Percentiles rank a stretch among this genome's conserved stretches.
phyloP scores from a whole-genome alignment of 2,113 vertebrate genomes.

The Paracanthobrama guichenoti region DNA sequence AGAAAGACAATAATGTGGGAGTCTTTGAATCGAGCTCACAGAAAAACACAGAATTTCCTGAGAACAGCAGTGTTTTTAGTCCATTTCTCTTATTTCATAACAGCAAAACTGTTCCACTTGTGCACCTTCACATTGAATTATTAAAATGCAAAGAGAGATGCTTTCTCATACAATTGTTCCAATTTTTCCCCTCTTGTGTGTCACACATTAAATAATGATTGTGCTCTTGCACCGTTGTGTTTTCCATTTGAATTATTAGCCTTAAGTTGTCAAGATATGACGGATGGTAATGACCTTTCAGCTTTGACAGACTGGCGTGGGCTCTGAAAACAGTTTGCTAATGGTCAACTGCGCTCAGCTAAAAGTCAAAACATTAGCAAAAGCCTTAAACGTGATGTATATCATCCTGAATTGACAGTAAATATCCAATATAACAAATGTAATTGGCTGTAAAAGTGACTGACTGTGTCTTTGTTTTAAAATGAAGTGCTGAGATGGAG shows the following conservation, averaged over 20 bases:
- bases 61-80: background rate
- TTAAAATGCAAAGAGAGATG: background rate
- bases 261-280: background rate
- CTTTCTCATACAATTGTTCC: background rate
- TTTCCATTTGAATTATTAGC: background rate
- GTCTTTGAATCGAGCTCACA: background rate
- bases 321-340: conserved; percentile 15
- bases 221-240: background rate
- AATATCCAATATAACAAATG: conserved; percentile 33
- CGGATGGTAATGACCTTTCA: background rate
- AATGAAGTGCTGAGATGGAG: conserved; percentile 24
- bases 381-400: background rate
- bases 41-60: background rate
- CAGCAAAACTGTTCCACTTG: background rate
- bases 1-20: conserved; percentile 8
- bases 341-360: conserved; percentile 27
- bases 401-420: conserved; percentile 26
- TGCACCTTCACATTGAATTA: conserved; percentile 1
- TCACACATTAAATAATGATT: background rate
- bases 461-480: conserved; percentile 25
- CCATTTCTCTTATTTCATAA: background rate
- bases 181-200: background rate
- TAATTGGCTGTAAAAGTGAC: conserved; percentile 39
- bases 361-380: conserved; percentile 27
- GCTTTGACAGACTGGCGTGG: conserved; percentile 5